Conservation (phyloP, 37 sponge, comb jelly and placozoan genomes). For the Spongilla lacustris region DNA sequence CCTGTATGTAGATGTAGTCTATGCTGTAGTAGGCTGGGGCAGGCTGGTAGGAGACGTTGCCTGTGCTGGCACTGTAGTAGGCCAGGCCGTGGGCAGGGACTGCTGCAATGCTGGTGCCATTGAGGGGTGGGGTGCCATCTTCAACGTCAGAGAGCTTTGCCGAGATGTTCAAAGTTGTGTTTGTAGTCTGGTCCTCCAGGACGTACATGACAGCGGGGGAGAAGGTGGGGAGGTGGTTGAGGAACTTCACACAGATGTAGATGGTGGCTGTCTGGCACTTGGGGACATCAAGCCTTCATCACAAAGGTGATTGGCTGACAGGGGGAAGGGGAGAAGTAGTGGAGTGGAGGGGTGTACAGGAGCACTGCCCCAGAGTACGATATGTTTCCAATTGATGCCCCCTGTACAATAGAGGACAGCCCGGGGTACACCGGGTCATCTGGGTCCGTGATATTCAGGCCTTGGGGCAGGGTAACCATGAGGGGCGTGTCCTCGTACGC, state of each 20-base stretch:
- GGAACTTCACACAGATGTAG: conserved; percentile 42
- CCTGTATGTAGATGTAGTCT: conserved; percentile 66
- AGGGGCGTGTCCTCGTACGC: conserved; percentile 62
- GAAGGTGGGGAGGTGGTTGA: conserved; percentile 61
- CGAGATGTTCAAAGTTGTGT: conserved; percentile 48
- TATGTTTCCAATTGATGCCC: conserved; percentile 46
- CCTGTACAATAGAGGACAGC: conserved; percentile 56
- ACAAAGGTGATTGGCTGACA: conserved; percentile 46
- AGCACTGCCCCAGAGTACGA: conserved; percentile 61
- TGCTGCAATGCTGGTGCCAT: conserved; percentile 44
- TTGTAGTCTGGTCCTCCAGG: conserved; percentile 49
- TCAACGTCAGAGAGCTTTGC: conserved; percentile 75
- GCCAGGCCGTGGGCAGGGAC: conserved; percentile 64
- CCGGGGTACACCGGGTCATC: conserved; percentile 69
- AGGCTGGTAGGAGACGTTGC: conserved; percentile 68
- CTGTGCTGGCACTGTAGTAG: conserved; percentile 61
- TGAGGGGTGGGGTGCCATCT: conserved; percentile 58
- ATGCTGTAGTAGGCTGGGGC: conserved; percentile 48
- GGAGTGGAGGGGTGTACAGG: conserved; percentile 54
- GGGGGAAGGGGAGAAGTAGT: conserved; percentile 33
- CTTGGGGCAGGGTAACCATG: conserved; percentile 58
- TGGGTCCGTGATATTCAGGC: conserved; percentile 67
- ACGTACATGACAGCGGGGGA: conserved; percentile 2
- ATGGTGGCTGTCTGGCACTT: conserved; percentile 66
- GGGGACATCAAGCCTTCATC: conserved; percentile 43